A percentile compares a stretch with the other conserved stretches of the same genome.
Conservation (phyloP, 2,113 vertebrate species). For the Catharus fuscescens region DNA sequence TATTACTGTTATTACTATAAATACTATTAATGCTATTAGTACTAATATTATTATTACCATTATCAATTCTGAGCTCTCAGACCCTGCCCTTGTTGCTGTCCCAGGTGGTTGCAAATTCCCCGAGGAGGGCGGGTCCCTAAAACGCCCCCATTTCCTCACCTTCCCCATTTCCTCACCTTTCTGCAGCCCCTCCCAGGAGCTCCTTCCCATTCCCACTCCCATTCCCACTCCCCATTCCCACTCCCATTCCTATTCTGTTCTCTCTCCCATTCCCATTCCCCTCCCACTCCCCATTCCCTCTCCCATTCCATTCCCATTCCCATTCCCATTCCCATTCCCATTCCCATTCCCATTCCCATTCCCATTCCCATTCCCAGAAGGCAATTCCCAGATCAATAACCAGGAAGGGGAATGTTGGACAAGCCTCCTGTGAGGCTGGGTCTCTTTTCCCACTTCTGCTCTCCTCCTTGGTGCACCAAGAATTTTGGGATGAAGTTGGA, state of each 20-base stretch:
- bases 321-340: no score
- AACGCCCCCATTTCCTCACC: rapidly evolving
- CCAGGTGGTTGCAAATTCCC: neutral
- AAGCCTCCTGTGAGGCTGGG: neutral
- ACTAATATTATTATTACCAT: no score
- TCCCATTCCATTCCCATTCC: no score
- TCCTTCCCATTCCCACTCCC: no score
- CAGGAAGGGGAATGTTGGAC: neutral
- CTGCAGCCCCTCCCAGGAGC: neutral
- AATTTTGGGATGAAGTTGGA: neutral
- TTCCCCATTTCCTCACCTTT: rapidly evolving
- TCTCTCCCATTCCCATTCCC: neutral
- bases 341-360: no score
- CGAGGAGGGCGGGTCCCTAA: rapidly evolving
- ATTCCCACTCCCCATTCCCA: no score
- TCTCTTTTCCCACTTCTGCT: neutral
- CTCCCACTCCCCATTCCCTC: no score
- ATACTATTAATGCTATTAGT: no score
- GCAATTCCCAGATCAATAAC: neutral
- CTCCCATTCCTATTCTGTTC: no score
- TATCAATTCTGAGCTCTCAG: no score
- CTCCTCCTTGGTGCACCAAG: neutral
- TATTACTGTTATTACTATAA: no score
- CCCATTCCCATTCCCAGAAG: neutral
- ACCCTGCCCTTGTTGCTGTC: neutral